Evolutionary conservation across 2,888 invertebrate species (phyloP).

Genomic region (Lasioglossum lativentre): DNA sequence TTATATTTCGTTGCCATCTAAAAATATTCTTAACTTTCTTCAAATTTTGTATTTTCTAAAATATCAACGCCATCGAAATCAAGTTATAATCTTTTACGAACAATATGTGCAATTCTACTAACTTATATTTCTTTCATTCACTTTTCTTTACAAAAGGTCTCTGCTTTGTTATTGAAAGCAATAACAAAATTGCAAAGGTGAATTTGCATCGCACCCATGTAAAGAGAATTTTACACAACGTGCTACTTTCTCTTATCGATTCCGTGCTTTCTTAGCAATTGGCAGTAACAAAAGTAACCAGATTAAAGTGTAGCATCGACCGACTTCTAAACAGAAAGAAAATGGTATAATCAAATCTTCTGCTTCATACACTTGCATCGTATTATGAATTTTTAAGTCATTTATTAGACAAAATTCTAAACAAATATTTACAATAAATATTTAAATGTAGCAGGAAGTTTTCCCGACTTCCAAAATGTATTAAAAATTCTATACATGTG

Average conservation of each 20-base stretch:
- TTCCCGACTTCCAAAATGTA: constrained; percentile 11
- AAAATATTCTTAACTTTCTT: constrained; percentile 72
- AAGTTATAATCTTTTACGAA: constrained; percentile 58
- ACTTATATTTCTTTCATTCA: constrained; percentile 35
- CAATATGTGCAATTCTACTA: constrained; percentile 61
- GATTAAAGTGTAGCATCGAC: constrained; percentile 67
- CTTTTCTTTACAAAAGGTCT: constrained; percentile 66
- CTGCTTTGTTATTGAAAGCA: constrained; percentile 53
- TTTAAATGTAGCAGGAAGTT: constrained; percentile 36
- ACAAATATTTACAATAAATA: constrained; percentile 61
- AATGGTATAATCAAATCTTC: constrained; percentile 51
- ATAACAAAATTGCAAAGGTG: constrained; percentile 58
- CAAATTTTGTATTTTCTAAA: constrained; percentile 62
- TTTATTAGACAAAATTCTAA: constrained; percentile 35
- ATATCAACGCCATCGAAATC: constrained; percentile 62
- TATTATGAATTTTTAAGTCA: constrained; percentile 28
- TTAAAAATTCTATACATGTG: constrained; percentile 30
- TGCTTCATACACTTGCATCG: constrained; percentile 59
- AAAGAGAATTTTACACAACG: constrained; percentile 54
- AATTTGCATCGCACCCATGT: constrained; percentile 47
- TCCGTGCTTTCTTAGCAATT: constrained; percentile 57
- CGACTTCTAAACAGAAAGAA: constrained; percentile 54
- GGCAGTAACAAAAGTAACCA: constrained; percentile 73
- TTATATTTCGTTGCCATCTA: constrained; percentile 68
- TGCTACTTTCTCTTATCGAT: constrained; percentile 61